These are phyloP conservation scores for Caradrina kadenii DNA, from an alignment of 2,888 invertebrate species.

Conservation along the genomic window DNA sequence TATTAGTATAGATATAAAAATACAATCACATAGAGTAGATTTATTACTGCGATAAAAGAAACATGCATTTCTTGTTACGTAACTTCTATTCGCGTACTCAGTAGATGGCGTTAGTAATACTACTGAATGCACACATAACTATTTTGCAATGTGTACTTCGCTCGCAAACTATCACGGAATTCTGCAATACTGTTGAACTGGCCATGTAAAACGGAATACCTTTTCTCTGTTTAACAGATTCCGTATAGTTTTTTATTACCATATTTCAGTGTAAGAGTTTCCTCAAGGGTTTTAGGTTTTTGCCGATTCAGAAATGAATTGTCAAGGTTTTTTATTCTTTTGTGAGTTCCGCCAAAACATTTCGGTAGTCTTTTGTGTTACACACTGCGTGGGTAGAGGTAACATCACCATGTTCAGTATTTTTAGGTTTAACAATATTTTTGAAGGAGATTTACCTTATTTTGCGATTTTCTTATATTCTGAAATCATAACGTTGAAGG, in stretches of 20 bases:
- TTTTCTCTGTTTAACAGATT: conserved; percentile 46
- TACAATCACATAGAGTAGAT: no score
- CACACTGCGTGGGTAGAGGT: conserved; percentile 26
- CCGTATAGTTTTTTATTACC: conserved; percentile 53
- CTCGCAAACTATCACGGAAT: conserved; percentile 37
- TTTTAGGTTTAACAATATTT: conserved; percentile 21
- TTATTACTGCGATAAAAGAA: not conserved
- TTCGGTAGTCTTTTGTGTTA: conserved; percentile 40
- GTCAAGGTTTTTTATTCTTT: conserved; percentile 45
- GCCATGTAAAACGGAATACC: conserved; percentile 53
- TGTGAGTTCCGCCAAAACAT: conserved; percentile 17
- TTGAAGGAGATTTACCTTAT: not conserved
- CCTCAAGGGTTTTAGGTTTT: conserved; percentile 42
- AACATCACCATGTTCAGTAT: conserved; percentile 20
- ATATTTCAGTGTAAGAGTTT: conserved; percentile 56
- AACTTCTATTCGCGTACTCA: not conserved
- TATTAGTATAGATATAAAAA: no score
- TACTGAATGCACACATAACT: not conserved
- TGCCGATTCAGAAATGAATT: conserved; percentile 50
- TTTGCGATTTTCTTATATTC: not conserved
- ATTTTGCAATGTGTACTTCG: conserved; percentile 29
- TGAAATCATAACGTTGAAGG: conserved; percentile 17
- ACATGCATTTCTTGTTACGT: not conserved
- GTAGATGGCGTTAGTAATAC: not conserved
- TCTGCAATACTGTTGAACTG: conserved; percentile 45